A percentile compares a stretch with the other conserved stretches of the same genome.
Conservation (phyloP, 1,140 invertebrate genomes). For the Polypedilum vanderplanki region DNA sequence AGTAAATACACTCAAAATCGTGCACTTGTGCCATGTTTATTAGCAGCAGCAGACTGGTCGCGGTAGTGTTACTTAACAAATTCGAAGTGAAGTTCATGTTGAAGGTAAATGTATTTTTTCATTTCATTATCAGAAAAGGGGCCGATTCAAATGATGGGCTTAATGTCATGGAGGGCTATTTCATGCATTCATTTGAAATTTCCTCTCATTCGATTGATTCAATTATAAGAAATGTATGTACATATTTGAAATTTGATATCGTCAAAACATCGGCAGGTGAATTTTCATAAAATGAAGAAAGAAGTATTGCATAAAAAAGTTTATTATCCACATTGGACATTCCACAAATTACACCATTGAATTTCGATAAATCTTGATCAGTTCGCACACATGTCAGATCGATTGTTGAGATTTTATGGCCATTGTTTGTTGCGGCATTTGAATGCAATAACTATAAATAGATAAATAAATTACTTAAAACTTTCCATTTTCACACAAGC, state of each 20-base stretch:
- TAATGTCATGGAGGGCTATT: background rate
- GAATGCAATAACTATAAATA: background rate
- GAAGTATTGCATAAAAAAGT: background rate
- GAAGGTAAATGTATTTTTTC: background rate
- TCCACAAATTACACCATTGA: background rate
- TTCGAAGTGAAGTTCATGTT: background rate
- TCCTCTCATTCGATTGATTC: background rate
- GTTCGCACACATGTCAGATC: background rate
- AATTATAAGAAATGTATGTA: background rate
- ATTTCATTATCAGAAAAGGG: background rate
- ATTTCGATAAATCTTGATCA: conserved; percentile 2
- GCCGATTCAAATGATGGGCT: background rate
- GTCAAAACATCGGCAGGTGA: background rate
- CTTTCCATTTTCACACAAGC: conserved; percentile 9
- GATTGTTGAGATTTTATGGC: no score
- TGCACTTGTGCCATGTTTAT: background rate
- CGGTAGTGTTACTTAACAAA: conserved; percentile 9
- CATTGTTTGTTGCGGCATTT: background rate
- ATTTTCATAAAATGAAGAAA: background rate
- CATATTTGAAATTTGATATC: background rate
- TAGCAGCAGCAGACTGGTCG: background rate
- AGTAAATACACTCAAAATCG: background rate
- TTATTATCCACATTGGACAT: background rate
- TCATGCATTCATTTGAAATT: background rate
- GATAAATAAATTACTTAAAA: background rate